A percentile compares a stretch with the other conserved stretches of the same genome.
phyloP scores from a whole-genome alignment of 2,797 vertebrate genomes.

The Tympanoctomys barrerae region DNA sequence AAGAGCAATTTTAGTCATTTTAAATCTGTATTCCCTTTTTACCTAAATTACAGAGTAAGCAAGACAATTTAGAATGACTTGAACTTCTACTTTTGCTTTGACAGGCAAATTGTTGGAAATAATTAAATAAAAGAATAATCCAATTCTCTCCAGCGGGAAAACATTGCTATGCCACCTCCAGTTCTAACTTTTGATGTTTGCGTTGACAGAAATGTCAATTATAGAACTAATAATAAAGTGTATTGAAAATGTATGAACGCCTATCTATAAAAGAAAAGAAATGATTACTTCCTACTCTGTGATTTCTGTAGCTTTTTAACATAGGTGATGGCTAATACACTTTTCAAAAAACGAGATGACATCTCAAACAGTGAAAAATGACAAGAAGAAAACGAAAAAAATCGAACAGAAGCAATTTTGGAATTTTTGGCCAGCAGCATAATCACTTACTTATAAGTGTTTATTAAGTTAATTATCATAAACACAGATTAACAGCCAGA shows the following conservation, averaged over 20 bases:
- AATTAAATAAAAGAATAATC: constrained; percentile 82
- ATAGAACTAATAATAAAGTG: constrained; percentile 77
- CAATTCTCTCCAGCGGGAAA: constrained; percentile 71
- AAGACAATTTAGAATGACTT: constrained; percentile 79
- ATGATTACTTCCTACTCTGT: constrained; percentile 82
- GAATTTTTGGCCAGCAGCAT: neutral
- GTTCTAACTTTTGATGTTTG: constrained; percentile 78
- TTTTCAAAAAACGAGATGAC: constrained; percentile 76
- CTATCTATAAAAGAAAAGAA: constrained; percentile 82
- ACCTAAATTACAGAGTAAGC: constrained; percentile 74
- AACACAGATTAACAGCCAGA: neutral
- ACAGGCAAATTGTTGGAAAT: constrained; percentile 82
- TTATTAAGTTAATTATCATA: neutral
- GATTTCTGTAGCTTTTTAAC: constrained; percentile 73
- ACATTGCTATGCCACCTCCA: constrained; percentile 81
- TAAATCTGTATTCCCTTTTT: constrained; percentile 69
- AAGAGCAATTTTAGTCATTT: constrained; percentile 71
- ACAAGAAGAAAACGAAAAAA: constrained; percentile 54
- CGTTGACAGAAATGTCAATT: constrained; percentile 83
- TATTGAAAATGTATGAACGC: constrained; percentile 77
- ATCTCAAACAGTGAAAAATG: constrained; percentile 64
- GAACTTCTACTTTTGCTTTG: constrained; percentile 82
- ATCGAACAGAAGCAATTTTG: constrained; percentile 50
- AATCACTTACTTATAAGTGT: neutral
- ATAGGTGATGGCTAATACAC: constrained; percentile 65